Base-by-base conservation (phyloP, 2,113 vertebrate genomes). In the Cyprinodon brontotheroides region DNA sequence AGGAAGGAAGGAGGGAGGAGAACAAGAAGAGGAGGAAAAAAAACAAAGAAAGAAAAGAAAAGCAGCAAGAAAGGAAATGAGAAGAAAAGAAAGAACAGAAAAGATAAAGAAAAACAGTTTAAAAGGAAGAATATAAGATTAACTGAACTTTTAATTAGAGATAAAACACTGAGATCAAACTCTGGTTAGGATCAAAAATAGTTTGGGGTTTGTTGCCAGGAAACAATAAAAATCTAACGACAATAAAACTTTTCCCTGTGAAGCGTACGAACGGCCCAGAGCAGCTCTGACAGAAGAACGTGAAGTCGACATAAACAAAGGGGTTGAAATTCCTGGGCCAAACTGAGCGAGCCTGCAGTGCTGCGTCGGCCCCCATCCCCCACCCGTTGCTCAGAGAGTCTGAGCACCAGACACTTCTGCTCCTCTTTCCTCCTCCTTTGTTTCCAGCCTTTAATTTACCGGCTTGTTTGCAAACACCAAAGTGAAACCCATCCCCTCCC, bases 381-480 rank as follows among this genome's bases (percentile, higher is more conserved):
- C 82, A 79, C 70, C 5, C 61, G 50, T n/a, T 0, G 47, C 78
- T 80, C 87, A 92, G 83, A 91, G 40, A 83, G 73, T 87, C 86
- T 86, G 86, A 86, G 86, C 89, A 86, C 78, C 78, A 83, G 61
- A 77, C 61, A 74, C 38, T 15, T 40, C 40, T 64, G 38, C 47
- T 59, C 17, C 60, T 66, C 47, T 40, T 47, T 53, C 22, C 65
- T 65, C 75, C 74, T 84, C 68, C 73, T 81, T 77, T 73, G 65
- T 84, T 82, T 85, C 89, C 91, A 92, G 82, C 87, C 86, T 57
- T n/a, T 53, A 78, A 91, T 93, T 93, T 92, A 92, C 87, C 89
- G 76, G 86, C 88, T 85, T 89, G 87, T 93, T 92, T 92, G 89
- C 86, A 45, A 86, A 86, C 81, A 89, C 87, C 81, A 89, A 86